Evolutionary conservation across 2,113 vertebrate genomes (phyloP).

Genomic region (Lagopus leucura): DNA sequence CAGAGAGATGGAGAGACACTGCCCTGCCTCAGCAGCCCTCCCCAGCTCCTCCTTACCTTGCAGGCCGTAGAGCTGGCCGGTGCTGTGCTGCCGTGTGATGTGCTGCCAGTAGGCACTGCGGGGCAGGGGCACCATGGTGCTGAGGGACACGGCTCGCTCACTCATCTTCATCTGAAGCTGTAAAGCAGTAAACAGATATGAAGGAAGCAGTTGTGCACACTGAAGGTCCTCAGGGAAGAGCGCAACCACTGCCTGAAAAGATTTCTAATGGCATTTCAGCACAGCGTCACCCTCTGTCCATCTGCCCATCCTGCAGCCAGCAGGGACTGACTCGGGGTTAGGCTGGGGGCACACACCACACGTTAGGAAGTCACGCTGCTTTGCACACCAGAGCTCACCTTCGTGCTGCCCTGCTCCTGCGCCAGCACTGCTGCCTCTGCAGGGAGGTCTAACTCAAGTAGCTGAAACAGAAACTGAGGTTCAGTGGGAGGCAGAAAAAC

Average conservation of each 20-base stretch:
- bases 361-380: background rate
- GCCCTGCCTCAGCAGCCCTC: background rate
- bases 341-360: background rate
- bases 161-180: conserved; percentile 84
- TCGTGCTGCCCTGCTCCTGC: conserved; percentile 1
- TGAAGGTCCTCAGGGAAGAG: accelerated
- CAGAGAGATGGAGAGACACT: background rate
- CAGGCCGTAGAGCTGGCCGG: conserved; percentile 78
- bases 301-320: background rate
- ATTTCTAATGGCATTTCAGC: background rate
- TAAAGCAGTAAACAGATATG: background rate
- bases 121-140: conserved; percentile 81
- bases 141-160: conserved; percentile 76
- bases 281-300: background rate
- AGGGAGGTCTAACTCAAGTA: background rate
- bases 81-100: conserved; percentile 81
- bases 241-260: accelerated
- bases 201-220: background rate
- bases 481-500: background rate
- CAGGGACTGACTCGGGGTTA: background rate
- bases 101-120: conserved; percentile 87
- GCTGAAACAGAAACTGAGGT: background rate
- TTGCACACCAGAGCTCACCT: conserved; percentile 22
- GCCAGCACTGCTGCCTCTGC: background rate
- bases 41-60: conserved; percentile 70